A percentile compares a stretch with the other conserved stretches of the same genome.
These are phyloP conservation scores for Nothocercus nigrocapillus DNA, from an alignment of 2,113 vertebrate genomes.

Conservation along the genomic window DNA sequence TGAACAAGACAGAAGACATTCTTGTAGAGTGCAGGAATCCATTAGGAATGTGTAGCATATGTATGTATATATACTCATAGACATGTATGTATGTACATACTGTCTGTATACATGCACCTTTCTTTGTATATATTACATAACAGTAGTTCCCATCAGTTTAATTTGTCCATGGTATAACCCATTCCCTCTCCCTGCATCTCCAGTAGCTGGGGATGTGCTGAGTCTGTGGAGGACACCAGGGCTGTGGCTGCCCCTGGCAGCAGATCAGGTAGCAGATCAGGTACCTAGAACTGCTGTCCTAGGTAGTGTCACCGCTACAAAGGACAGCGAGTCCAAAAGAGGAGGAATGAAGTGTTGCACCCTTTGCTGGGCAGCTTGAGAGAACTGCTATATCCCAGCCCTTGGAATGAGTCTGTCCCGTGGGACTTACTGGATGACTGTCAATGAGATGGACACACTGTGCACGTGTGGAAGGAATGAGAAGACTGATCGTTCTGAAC, in stretches of 20 bases:
- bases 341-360: background rate
- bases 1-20: background rate
- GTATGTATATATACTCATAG: background rate
- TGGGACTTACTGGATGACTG: background rate
- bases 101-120: background rate
- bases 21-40: background rate
- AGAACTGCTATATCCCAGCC: background rate
- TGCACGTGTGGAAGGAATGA: background rate
- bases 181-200: rapidly evolving
- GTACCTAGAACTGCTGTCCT: background rate
- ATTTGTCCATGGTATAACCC: background rate
- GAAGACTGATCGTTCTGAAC: rapidly evolving
- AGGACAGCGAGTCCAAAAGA: background rate
- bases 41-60: background rate
- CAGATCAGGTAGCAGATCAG: background rate
- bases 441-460: background rate
- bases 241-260: background rate
- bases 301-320: background rate
- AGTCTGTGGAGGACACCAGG: background rate
- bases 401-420: background rate
- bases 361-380: background rate
- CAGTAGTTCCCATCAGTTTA: background rate
- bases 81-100: no score
- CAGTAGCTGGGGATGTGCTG: background rate
- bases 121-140: background rate